Conservation (phyloP, 2,797 vertebrate species). For the Gobio occitaniae region DNA sequence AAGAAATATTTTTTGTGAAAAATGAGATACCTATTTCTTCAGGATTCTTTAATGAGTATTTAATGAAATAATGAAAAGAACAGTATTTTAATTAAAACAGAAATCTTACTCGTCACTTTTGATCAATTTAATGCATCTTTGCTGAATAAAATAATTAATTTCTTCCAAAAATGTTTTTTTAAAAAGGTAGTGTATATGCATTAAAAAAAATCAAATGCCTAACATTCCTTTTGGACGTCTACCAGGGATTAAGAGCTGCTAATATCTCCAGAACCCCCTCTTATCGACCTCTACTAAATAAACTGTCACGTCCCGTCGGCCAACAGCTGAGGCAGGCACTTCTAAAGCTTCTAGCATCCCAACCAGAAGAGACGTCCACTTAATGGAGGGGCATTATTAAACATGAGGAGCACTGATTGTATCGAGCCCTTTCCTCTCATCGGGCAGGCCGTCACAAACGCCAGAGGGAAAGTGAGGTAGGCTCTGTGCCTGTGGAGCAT, state of each 20-base stretch:
- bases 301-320: conserved; percentile 23
- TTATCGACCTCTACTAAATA: conserved; percentile 40
- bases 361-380: conserved; percentile 18
- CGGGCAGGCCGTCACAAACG: neutral
- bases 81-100: neutral
- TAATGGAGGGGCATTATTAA: conserved; percentile 55
- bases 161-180: neutral
- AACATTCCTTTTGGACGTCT: neutral
- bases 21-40: neutral
- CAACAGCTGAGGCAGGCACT: conserved; percentile 51
- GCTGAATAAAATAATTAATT: neutral
- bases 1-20: neutral
- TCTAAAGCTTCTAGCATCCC: conserved; percentile 28
- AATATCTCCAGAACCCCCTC: conserved; percentile 30
- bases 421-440: conserved; percentile 39
- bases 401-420: conserved; percentile 51
- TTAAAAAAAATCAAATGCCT: neutral
- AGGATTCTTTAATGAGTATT: neutral
- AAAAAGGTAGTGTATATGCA: neutral
- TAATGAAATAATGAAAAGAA: neutral
- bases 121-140: neutral
- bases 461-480: conserved; percentile 21
- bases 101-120: neutral
- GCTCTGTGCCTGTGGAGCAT: conserved; percentile 28
- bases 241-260: conserved; percentile 25